Evolutionary conservation across 1,140 invertebrate species (phyloP).

Genomic region (Lepidostoma basale): DNA sequence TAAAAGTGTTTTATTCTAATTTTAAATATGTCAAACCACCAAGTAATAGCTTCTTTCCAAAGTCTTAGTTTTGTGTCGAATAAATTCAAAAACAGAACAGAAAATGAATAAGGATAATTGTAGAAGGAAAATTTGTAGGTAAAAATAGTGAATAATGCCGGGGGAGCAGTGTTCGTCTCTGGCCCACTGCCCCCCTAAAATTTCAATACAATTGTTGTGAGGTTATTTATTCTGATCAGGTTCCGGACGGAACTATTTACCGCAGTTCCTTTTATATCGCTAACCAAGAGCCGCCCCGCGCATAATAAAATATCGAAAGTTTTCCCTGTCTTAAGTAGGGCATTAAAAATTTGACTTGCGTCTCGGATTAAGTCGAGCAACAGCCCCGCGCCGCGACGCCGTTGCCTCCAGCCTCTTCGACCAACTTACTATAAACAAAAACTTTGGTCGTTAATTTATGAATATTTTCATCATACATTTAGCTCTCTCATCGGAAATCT

Average conservation of each 20-base stretch:
- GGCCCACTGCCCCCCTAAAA: not conserved
- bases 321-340: conserved; percentile 34
- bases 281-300: not conserved
- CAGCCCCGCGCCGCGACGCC: conserved; percentile 3
- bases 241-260: conserved; percentile 27
- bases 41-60: too few relatives aligned
- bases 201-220: conserved; percentile 10
- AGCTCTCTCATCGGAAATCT: too few relatives aligned
- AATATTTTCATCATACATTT: too few relatives aligned
- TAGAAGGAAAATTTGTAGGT: too few relatives aligned
- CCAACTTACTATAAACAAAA: conserved; percentile 38
- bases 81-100: too few relatives aligned
- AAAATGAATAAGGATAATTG: too few relatives aligned
- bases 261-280: conserved; percentile 11
- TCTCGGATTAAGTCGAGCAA: conserved; percentile 27
- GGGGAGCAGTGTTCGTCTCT: too few relatives aligned
- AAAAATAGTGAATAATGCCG: too few relatives aligned
- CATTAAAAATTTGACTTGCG: conserved; percentile 44
- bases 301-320: conserved; percentile 37
- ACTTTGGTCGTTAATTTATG: conserved; percentile 43
- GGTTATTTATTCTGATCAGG: conserved; percentile 22
- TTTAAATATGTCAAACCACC: too few relatives aligned
- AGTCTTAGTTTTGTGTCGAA: too few relatives aligned
- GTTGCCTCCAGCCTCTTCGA: conserved; percentile 8
- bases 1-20: too few relatives aligned